These are phyloP conservation scores for Stegana nigrithorax DNA, from an alignment of 2,888 invertebrate species.

Conservation along the genomic window DNA sequence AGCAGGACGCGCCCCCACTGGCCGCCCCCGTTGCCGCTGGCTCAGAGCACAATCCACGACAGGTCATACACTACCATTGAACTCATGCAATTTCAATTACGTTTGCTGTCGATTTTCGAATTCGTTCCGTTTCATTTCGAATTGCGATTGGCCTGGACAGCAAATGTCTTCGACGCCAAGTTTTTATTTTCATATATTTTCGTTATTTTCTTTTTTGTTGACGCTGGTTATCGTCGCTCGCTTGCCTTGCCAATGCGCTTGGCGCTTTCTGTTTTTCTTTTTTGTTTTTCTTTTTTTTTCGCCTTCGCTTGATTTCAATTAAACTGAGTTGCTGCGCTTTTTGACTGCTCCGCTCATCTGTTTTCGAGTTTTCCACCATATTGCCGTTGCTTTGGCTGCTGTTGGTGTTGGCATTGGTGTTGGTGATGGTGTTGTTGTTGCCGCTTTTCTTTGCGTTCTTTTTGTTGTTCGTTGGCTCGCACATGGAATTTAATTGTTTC, in stretches of 20 bases:
- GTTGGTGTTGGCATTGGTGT: constrained; percentile 35
- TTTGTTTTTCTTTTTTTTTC: background rate
- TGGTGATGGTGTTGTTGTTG: constrained; percentile 22
- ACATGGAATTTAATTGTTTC: constrained; percentile 18
- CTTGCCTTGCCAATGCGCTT: background rate
- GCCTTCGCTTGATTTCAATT: constrained; percentile 49
- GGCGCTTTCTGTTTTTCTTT: background rate
- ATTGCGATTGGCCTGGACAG: constrained; percentile 48
- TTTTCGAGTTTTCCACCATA: constrained; percentile 1
- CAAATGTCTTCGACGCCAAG: constrained; percentile 32
- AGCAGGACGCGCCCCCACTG: constrained; percentile 32
- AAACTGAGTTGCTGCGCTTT: constrained; percentile 51
- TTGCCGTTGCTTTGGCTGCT: background rate
- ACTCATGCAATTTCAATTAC: constrained; percentile 65
- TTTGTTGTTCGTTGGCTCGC: constrained; percentile 10
- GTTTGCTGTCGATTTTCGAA: constrained; percentile 60
- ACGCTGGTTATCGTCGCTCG: background rate
- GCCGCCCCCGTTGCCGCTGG: constrained; percentile 6
- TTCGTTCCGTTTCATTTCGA: constrained; percentile 56
- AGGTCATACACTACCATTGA: constrained; percentile 39
- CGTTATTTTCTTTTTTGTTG: background rate
- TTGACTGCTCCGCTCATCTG: too few species aligned
- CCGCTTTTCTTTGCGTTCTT: constrained; percentile 26
- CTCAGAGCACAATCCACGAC: background rate
- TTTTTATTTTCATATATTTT: constrained; percentile 10